Base-by-base conservation (phyloP, 2,888 invertebrate species). In the Rotaria macrura region DNA sequence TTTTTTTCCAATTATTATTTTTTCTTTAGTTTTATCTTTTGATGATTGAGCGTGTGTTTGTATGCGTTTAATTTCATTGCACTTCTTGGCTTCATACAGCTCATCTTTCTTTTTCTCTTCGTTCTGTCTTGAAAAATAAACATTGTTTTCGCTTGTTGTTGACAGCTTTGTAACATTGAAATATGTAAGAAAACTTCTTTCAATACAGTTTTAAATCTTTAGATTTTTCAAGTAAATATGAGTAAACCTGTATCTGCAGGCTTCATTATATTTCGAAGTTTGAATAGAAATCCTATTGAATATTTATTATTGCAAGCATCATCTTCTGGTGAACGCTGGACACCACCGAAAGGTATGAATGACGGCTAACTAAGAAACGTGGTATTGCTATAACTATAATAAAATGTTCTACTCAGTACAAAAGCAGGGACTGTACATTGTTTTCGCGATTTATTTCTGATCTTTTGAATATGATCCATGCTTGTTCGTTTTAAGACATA, bases 281-380 rank as follows among this genome's bases (percentile, higher is more conserved):
- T 85, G 9, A 9, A n/a, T 25, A 6, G 9, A 6, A 40, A 38
- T 23, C 34, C 74, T 25, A 86, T 86, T 43, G 83, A 86, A 25
- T 86, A 86, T 92, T 92, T 96, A 47, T 89, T 96, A 87, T 91
- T 96, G 88, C 94, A 95, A 92, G 94, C 96, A 25, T 95, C 95
- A 0, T 95, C 96, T 89, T 95, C 94, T 0, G 91, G 93, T 88
- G 93, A 94, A 90, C 96, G 96, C 89, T 97, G 97, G 96, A 95
- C 96, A 74, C 95, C 96, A 2, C 97, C 97, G 47, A 97, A 97
- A 89, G 92, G 92, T 90, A 72, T n/a, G n/a, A n/a, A n/a, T n/a
- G n/a, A n/a, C n/a, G n/a, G n/a, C n/a, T n/a, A n/a, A n/a, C n/a
- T n/a, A n/a, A n/a, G n/a, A 17, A 49, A 17, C 14, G 17, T 17